Percentiles rank a stretch among this genome's conserved stretches.
Evolutionary conservation across 1,140 invertebrate species (phyloP).

Genomic region (Brachionus sp.): DNA sequence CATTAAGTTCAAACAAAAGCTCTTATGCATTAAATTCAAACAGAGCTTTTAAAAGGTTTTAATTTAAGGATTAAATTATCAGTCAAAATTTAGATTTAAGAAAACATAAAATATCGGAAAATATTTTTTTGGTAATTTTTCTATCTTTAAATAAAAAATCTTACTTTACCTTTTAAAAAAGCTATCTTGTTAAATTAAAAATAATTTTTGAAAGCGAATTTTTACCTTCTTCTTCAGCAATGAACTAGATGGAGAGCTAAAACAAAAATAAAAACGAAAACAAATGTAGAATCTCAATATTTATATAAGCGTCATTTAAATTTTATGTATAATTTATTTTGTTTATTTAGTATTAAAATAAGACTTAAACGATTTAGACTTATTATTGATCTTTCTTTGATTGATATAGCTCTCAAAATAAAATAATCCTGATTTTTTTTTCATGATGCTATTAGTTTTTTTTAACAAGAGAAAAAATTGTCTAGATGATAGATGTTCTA

Average conservation of each 20-base stretch:
- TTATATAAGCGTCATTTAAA: neutral
- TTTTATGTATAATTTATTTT: conserved; percentile 13
- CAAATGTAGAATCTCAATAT: neutral
- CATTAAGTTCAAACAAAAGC: neutral
- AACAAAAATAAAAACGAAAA: neutral
- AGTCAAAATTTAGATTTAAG: too few species aligned
- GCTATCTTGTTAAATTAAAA: too few species aligned
- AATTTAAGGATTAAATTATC: too few species aligned
- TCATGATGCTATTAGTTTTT: neutral
- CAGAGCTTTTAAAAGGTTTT: neutral
- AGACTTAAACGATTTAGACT: neutral
- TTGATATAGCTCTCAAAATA: neutral
- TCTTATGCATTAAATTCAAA: neutral
- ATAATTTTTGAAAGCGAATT: too few species aligned
- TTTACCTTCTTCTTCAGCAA: neutral
- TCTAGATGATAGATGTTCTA: too few species aligned
- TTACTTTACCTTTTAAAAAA: too few species aligned
- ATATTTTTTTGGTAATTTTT: neutral
- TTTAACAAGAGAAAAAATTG: neutral
- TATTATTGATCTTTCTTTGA: neutral
- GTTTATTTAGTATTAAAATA: neutral
- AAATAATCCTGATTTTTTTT: neutral
- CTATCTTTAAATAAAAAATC: too few species aligned
- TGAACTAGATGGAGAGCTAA: neutral
- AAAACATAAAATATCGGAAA: neutral